These are phyloP conservation scores for Pachliopta kotzebuea DNA, from an alignment of 2,888 invertebrate genomes.

Conservation along the genomic window DNA sequence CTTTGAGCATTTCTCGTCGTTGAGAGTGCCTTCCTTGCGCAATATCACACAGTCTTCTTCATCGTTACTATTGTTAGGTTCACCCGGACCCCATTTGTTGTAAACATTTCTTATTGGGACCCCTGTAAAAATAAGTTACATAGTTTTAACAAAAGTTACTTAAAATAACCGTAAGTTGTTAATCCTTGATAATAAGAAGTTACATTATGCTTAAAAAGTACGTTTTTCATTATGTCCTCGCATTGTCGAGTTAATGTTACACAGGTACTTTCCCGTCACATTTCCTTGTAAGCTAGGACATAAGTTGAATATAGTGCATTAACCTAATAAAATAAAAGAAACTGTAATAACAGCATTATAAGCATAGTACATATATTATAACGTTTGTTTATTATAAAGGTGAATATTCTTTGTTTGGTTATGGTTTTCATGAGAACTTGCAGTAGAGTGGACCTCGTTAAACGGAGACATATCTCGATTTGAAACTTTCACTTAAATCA, in stretches of 20 bases:
- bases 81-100: constrained; percentile 52
- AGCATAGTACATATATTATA: too few species aligned
- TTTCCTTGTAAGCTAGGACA: constrained; percentile 28
- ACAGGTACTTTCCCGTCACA: constrained; percentile 13
- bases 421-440: too few species aligned
- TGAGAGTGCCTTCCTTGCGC: constrained; percentile 41
- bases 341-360: too few species aligned
- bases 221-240: background rate
- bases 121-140: constrained; percentile 41
- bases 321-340: background rate
- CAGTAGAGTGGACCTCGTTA: too few species aligned
- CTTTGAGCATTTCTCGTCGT: constrained; percentile 48
- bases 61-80: constrained; percentile 51
- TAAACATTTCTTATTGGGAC: constrained; percentile 49
- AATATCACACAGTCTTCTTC: constrained; percentile 52
- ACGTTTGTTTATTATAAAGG: too few species aligned
- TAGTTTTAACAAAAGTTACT: too few species aligned
- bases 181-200: background rate
- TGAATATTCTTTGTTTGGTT: too few species aligned
- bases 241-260: background rate
- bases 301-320: background rate
- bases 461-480: too few species aligned
- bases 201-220: background rate
- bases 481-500: too few species aligned
- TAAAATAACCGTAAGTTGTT: too few species aligned